These are phyloP conservation scores for Microctenopoma stevenorrisi DNA, from an alignment of 2,797 vertebrate genomes.

Conservation along the genomic window DNA sequence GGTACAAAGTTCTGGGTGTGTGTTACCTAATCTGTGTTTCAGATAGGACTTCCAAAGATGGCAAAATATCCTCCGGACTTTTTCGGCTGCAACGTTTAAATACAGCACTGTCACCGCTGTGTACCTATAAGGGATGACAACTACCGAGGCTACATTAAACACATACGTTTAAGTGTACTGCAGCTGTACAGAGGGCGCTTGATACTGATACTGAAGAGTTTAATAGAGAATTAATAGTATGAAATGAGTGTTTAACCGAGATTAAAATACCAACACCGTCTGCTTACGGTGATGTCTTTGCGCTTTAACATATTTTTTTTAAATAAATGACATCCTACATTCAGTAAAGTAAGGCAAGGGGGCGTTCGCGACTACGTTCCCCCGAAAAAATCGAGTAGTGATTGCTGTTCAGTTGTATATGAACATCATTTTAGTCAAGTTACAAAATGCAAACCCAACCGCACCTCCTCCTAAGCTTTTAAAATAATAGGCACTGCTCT, in stretches of 20 bases:
- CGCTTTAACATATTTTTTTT: no score
- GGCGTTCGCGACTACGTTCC: no score
- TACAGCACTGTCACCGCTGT: constrained; percentile 54
- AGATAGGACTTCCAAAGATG: constrained; percentile 56
- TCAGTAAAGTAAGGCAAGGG: no score
- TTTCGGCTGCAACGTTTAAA: constrained; percentile 42
- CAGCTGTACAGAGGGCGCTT: constrained; percentile 26
- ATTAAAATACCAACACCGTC: neutral
- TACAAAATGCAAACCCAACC: no score
- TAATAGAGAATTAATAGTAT: constrained; percentile 17
- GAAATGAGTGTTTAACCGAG: constrained; percentile 1
- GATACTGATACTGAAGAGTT: constrained; percentile 33
- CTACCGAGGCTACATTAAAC: constrained; percentile 37
- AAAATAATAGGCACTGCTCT: neutral
- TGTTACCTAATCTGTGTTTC: constrained; percentile 32
- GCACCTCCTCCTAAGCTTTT: no score
- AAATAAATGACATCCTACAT: no score
- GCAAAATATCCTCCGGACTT: constrained; percentile 49
- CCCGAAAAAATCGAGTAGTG: no score
- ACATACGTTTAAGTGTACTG: neutral
- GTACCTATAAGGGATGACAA: constrained; percentile 24
- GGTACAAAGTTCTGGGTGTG: constrained; percentile 23
- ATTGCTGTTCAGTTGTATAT: no score
- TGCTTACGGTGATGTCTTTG: no score
- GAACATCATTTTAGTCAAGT: no score